A percentile compares a stretch with the other conserved stretches of the same genome.
Evolutionary conservation across 2,888 invertebrate species (phyloP).

Genomic region (Ischnus inquisitorius): DNA sequence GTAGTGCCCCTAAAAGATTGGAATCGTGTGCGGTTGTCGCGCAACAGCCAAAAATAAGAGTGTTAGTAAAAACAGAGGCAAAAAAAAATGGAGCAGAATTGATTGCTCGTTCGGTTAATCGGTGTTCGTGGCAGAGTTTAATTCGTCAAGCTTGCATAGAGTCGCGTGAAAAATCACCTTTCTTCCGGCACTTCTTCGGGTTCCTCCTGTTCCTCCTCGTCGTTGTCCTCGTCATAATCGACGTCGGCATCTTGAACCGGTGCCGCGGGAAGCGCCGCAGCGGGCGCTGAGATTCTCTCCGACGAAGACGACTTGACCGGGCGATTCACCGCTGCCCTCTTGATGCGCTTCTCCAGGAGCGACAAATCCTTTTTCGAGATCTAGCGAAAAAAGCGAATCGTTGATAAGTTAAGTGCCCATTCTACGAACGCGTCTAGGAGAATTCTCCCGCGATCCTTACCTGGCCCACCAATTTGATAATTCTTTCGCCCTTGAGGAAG

Average conservation of each 20-base stretch:
- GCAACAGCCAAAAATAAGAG: conserved; percentile 1
- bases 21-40: conserved; percentile 33
- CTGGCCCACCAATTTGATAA: conserved; percentile 96
- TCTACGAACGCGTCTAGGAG: background rate
- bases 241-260: conserved; percentile 72
- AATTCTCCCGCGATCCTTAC: conserved; percentile 84
- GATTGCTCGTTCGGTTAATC: background rate
- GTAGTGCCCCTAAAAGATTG: conserved; percentile 51
- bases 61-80: conserved; percentile 21
- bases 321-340: conserved; percentile 92
- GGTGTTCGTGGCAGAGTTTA: background rate
- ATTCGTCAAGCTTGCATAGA: background rate
- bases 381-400: conserved; percentile 76
- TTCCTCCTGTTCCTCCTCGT: conserved; percentile 80
- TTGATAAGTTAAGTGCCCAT: no score
- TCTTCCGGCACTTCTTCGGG: conserved; percentile 76
- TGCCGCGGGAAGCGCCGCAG: conserved; percentile 80
- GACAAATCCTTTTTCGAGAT: conserved; percentile 98
- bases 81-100: conserved; percentile 1
- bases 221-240: conserved; percentile 65
- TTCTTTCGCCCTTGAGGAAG: conserved; percentile 95
- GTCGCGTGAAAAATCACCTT: conserved; percentile 65
- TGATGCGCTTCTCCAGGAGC: conserved; percentile 97
- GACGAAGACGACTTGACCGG: conserved; percentile 86
- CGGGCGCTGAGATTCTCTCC: conserved; percentile 84